Percentiles rank a stretch among this genome's conserved stretches.
Conservation (phyloP, 2,113 vertebrate species). For the Corydoras maculifer region DNA sequence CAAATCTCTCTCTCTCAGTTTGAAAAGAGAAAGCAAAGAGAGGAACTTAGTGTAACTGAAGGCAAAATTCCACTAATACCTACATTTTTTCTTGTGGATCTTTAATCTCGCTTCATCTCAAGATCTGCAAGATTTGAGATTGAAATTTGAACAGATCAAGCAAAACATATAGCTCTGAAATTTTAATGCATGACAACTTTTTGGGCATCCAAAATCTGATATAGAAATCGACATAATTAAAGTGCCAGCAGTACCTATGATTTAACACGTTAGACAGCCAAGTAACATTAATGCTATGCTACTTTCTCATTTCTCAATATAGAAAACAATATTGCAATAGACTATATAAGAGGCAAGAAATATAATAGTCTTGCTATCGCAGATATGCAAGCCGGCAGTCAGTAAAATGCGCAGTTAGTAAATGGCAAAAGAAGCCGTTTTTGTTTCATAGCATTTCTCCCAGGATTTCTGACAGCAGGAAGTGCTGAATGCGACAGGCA, state of each 20-base stretch:
- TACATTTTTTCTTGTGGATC: neutral
- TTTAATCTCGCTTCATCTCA: neutral
- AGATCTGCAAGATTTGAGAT: neutral
- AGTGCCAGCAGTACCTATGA: neutral
- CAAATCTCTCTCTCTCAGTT: conserved; percentile 5
- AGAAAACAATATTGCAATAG: neutral
- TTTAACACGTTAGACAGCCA: no score
- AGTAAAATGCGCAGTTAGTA: conserved; percentile 24
- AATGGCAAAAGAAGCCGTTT: conserved; percentile 23
- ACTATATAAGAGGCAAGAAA: neutral
- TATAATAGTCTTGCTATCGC: neutral
- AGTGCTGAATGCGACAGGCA: conserved; percentile 28
- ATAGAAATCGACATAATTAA: neutral
- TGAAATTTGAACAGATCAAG: neutral
- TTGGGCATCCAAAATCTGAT: neutral
- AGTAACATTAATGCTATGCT: neutral
- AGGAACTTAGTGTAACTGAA: neutral
- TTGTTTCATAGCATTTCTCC: conserved; percentile 15
- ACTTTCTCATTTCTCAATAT: neutral
- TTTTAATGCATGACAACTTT: neutral
- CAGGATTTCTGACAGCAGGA: conserved; percentile 23
- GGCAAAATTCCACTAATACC: no score
- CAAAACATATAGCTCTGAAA: neutral
- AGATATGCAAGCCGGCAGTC: conserved; percentile 2
- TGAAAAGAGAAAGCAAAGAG: neutral